Evolutionary conservation across 1,140 invertebrate genomes (phyloP).

Genomic region (Drosophila subobscura): DNA sequence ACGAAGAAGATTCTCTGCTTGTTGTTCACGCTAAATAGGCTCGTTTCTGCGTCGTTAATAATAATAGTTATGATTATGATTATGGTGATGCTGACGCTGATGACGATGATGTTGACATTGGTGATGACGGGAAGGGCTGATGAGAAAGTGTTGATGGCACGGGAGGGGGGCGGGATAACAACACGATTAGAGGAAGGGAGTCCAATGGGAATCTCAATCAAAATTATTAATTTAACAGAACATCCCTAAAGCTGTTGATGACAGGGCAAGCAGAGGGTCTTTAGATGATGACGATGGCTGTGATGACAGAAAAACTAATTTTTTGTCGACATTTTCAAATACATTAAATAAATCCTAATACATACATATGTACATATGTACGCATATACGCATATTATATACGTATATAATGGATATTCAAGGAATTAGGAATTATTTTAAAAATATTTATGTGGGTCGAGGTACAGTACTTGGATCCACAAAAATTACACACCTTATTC

Average conservation of each 20-base stretch:
- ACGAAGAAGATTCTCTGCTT: conserved; percentile 54
- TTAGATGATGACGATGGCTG: neutral
- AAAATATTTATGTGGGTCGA: too few relatives aligned
- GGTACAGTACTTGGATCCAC: too few relatives aligned
- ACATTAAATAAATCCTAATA: too few relatives aligned
- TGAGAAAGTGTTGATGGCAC: conserved; percentile 51
- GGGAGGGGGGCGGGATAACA: conserved; percentile 43
- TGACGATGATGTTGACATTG: conserved; percentile 33
- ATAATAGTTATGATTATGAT: conserved; percentile 81
- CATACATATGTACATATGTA: too few relatives aligned
- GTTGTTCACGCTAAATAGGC: conserved; percentile 68
- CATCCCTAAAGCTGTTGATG: conserved; percentile 28
- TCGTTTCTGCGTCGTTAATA: conserved; percentile 72
- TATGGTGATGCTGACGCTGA: conserved; percentile 63
- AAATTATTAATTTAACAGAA: conserved; percentile 66
- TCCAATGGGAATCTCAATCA: conserved; percentile 42
- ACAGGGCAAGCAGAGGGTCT: conserved; percentile 23
- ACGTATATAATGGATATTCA: too few relatives aligned
- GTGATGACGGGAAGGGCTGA: conserved; percentile 13
- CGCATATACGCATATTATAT: too few relatives aligned
- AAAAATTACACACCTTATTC: neutral
- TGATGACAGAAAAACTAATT: too few relatives aligned
- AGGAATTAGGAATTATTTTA: too few relatives aligned
- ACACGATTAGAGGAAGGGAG: conserved; percentile 24
- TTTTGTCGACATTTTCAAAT: too few relatives aligned